Percentiles rank a stretch among this genome's conserved stretches.
phyloP scores from a whole-genome alignment of 2,113 vertebrate genomes.

The Rhombomys opimus region DNA sequence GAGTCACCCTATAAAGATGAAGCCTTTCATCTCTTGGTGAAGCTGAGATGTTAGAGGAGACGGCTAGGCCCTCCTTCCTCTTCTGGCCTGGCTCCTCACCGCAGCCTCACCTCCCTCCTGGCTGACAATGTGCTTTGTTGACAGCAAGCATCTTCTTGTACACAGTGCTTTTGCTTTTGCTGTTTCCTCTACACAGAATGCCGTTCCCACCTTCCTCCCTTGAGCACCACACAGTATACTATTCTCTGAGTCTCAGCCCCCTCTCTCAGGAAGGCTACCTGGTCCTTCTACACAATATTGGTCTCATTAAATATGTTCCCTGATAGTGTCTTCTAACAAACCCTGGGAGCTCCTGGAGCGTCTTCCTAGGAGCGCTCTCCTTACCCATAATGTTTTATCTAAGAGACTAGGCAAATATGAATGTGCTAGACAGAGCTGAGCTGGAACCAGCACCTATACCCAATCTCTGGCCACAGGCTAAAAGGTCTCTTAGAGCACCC shows the following conservation, averaged over 20 bases:
- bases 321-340: background rate
- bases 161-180: background rate
- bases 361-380: background rate
- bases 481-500: background rate
- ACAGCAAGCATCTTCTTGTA: background rate
- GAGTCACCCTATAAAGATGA: background rate
- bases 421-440: background rate
- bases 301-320: background rate
- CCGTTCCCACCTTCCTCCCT: background rate
- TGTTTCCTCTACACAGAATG: background rate
- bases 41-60: background rate
- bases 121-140: background rate
- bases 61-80: background rate
- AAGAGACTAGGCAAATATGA: background rate
- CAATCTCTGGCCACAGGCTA: background rate
- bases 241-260: background rate
- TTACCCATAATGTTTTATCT: background rate
- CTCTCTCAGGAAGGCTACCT: slow-evolving; percentile 32
- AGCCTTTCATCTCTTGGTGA: background rate
- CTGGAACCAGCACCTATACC: background rate
- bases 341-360: background rate
- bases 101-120: background rate
- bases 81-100: background rate
- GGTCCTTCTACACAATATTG: background rate
- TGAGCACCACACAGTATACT: background rate